Evolutionary conservation across 2,888 invertebrate genomes (phyloP).

Genomic region (Sycophila texana): DNA sequence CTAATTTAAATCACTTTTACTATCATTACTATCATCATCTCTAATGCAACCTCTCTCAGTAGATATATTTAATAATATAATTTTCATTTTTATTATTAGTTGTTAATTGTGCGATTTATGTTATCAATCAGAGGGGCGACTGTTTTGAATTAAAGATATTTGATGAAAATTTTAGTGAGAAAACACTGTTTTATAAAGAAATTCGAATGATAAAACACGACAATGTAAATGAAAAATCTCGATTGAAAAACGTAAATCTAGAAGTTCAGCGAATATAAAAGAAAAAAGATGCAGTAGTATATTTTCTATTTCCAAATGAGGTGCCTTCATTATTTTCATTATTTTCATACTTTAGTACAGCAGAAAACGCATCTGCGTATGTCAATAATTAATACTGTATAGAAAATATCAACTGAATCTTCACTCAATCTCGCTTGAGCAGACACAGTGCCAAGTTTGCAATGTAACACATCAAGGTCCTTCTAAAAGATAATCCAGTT

Average conservation of each 20-base stretch:
- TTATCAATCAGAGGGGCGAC: slow-evolving; percentile 37
- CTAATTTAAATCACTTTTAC: slow-evolving; percentile 27
- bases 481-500: slow-evolving; percentile 40
- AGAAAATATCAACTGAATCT: slow-evolving; percentile 52
- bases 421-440: slow-evolving; percentile 18
- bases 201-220: not conserved
- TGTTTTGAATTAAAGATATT: slow-evolving; percentile 5
- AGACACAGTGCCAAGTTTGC: slow-evolving; percentile 34
- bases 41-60: slow-evolving; percentile 12
- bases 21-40: slow-evolving; percentile 6
- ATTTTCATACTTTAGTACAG: slow-evolving; percentile 42
- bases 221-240: not conserved
- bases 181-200: not conserved
- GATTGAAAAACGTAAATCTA: not conserved
- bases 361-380: slow-evolving; percentile 21
- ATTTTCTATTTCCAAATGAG: slow-evolving; percentile 50
- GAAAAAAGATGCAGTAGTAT: slow-evolving; percentile 40
- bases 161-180: not conserved
- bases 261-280: not conserved
- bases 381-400: slow-evolving; percentile 31
- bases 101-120: slow-evolving; percentile 1
- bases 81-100: slow-evolving; percentile 23
- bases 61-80: slow-evolving; percentile 6
- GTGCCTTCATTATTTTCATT: slow-evolving; percentile 56
- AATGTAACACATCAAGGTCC: slow-evolving; percentile 23